A percentile compares a stretch with the other conserved stretches of the same genome.
Evolutionary conservation across 53 echinoderm and acorn worm genomes (phyloP).

Genomic region (Echinometra lucunter): DNA sequence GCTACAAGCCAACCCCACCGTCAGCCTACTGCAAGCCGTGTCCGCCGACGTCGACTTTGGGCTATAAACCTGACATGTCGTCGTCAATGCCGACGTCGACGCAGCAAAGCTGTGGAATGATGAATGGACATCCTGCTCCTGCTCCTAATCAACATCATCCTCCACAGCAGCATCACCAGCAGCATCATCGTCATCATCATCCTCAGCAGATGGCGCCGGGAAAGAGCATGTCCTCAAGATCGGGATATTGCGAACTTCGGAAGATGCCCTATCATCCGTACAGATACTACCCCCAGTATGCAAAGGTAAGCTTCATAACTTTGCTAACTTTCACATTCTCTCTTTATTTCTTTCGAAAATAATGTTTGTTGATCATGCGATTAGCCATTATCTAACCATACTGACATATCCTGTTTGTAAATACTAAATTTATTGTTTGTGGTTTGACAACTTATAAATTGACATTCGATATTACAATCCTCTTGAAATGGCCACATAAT

Average conservation of each 20-base stretch:
- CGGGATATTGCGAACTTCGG: constrained; percentile 75
- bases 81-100: constrained; percentile 15
- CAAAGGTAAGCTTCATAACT: constrained; percentile 60
- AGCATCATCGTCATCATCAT: constrained; percentile 60
- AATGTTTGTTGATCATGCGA: not conserved
- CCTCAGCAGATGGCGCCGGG: constrained; percentile 69
- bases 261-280: constrained; percentile 73
- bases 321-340: not conserved
- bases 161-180: constrained; percentile 56
- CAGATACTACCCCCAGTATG: constrained; percentile 78
- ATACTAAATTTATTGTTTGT: not conserved
- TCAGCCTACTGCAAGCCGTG: constrained; percentile 54
- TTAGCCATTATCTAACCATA: not conserved
- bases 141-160: constrained; percentile 33
- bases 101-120: constrained; percentile 39
- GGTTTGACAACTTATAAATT: not conserved
- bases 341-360: not conserved
- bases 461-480: not conserved
- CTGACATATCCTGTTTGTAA: not conserved
- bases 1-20: constrained; percentile 57
- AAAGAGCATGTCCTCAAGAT: constrained; percentile 64
- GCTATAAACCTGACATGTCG: constrained; percentile 58
- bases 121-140: constrained; percentile 36
- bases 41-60: constrained; percentile 38
- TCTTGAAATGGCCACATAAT: not conserved